A percentile compares a stretch with the other conserved stretches of the same genome.
phyloP scores from a whole-genome alignment of 64 coral and sea anemone species.

The Orbicella faveolata region DNA sequence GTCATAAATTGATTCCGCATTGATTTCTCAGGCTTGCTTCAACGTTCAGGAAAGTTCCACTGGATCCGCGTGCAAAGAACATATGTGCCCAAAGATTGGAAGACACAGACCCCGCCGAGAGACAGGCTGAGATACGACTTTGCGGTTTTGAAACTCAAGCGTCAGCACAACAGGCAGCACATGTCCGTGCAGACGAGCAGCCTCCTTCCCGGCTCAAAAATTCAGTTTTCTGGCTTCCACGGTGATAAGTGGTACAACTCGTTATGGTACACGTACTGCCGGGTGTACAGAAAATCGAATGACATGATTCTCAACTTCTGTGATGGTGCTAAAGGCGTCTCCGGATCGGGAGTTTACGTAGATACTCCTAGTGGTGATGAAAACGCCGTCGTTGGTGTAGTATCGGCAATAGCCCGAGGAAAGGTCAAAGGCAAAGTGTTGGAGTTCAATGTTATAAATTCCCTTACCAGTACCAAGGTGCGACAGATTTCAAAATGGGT shows the following conservation, averaged over 20 bases:
- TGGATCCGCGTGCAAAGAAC: slow-evolving; percentile 57
- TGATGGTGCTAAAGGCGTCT: slow-evolving; percentile 62
- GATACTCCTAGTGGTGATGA: slow-evolving; percentile 18
- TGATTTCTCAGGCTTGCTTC: slow-evolving; percentile 48
- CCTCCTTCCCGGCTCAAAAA: slow-evolving; percentile 46
- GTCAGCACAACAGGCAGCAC: slow-evolving; percentile 31
- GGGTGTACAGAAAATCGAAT: slow-evolving; percentile 17
- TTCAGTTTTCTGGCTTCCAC: slow-evolving; percentile 69
- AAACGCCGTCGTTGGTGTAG: slow-evolving; percentile 59
- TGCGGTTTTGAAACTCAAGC: slow-evolving; percentile 53
- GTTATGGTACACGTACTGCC: slow-evolving; percentile 46
- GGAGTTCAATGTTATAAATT: slow-evolving; percentile 54
- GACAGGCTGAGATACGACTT: slow-evolving; percentile 48
- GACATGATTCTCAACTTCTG: slow-evolving; percentile 59
- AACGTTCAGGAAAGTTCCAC: slow-evolving; percentile 45
- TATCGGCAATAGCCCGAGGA: slow-evolving; percentile 51
- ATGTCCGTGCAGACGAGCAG: slow-evolving; percentile 46
- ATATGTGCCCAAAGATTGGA: slow-evolving; percentile 51
- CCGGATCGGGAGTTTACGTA: slow-evolving; percentile 64
- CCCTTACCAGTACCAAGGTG: slow-evolving; percentile 33
- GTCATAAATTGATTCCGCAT: background rate
- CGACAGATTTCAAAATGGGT: slow-evolving; percentile 55
- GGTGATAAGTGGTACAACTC: slow-evolving; percentile 57
- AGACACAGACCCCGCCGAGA: background rate
- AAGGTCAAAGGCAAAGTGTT: slow-evolving; percentile 29